phyloP scores from a whole-genome alignment of 2,797 vertebrate genomes.

The Pachyuromys duprasi region DNA sequence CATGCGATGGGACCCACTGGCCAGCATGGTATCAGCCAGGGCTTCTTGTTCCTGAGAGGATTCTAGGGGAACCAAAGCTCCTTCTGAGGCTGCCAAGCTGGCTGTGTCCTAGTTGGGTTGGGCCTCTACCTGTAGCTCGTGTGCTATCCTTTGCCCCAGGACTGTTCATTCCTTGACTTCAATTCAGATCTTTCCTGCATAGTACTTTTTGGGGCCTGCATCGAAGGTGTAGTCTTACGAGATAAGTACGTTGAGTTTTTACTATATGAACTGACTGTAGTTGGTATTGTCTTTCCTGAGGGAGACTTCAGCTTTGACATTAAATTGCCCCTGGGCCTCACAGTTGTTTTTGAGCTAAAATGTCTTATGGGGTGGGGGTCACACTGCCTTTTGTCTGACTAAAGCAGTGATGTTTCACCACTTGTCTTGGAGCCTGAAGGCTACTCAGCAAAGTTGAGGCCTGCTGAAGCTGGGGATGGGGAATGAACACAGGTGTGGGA shows the following conservation, averaged over 20 bases:
- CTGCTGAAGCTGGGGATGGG: neutral
- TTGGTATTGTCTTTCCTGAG: neutral
- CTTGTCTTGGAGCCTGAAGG: neutral
- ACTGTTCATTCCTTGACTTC: conserved; percentile 83
- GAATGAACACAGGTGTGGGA: neutral
- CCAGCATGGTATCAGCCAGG: neutral
- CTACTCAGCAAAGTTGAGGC: neutral
- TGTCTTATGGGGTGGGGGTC: neutral
- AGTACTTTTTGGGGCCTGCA: conserved; percentile 95
- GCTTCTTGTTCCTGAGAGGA: neutral
- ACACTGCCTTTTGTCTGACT: neutral
- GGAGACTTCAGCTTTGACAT: neutral
- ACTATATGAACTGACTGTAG: neutral
- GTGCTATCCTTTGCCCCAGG: too few species aligned
- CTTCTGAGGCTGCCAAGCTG: neutral
- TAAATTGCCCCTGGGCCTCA: neutral
- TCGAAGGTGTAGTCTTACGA: conserved; percentile 95
- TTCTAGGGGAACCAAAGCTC: neutral
- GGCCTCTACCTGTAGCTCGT: neutral
- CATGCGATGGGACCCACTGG: fast-evolving
- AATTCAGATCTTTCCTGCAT: conserved; percentile 93
- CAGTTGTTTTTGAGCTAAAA: neutral
- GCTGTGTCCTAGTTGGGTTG: fast-evolving
- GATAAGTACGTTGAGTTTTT: conserved; percentile 91
- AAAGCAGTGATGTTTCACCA: fast-evolving